These are phyloP conservation scores for Sturnus vulgaris DNA, from an alignment of 2,113 vertebrate genomes.

Conservation along the genomic window DNA sequence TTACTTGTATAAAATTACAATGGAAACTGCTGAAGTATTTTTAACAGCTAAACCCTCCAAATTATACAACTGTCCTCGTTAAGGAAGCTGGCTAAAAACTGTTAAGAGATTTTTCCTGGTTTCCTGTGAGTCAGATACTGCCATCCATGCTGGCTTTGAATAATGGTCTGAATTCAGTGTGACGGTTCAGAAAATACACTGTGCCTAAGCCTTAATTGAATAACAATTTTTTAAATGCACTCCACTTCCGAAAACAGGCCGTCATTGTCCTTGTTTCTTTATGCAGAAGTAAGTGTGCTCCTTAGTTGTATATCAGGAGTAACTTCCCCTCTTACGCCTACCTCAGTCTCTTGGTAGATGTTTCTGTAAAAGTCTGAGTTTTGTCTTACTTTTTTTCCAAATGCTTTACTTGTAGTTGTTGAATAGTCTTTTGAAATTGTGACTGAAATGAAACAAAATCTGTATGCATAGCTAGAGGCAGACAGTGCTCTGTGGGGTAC, in stretches of 20 bases:
- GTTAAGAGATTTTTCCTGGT: background rate
- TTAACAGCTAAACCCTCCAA: background rate
- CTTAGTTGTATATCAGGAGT: background rate
- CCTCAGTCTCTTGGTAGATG: background rate
- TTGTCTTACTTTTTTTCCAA: background rate
- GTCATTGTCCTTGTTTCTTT: constrained; percentile 32
- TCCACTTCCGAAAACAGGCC: background rate
- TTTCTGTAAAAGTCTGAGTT: background rate
- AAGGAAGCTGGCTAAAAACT: constrained; percentile 37
- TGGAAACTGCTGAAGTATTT: constrained; percentile 45
- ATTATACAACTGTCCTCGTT: constrained; percentile 35
- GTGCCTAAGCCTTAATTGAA: background rate
- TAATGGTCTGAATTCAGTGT: background rate
- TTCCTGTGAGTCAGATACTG: constrained; percentile 44
- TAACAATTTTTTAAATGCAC: background rate
- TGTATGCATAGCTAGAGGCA: constrained; percentile 36
- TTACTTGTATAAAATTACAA: constrained; percentile 41
- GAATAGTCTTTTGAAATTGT: constrained; percentile 5
- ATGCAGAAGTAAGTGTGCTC: constrained; percentile 19
- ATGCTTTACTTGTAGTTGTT: background rate
- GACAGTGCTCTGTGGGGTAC: constrained; percentile 45
- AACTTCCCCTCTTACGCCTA: background rate
- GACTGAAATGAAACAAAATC: constrained; percentile 16
- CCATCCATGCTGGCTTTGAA: background rate
- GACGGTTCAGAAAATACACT: background rate